These are phyloP conservation scores for Acanthiza pusilla DNA, from an alignment of 2,797 vertebrate species.

Conservation along the genomic window DNA sequence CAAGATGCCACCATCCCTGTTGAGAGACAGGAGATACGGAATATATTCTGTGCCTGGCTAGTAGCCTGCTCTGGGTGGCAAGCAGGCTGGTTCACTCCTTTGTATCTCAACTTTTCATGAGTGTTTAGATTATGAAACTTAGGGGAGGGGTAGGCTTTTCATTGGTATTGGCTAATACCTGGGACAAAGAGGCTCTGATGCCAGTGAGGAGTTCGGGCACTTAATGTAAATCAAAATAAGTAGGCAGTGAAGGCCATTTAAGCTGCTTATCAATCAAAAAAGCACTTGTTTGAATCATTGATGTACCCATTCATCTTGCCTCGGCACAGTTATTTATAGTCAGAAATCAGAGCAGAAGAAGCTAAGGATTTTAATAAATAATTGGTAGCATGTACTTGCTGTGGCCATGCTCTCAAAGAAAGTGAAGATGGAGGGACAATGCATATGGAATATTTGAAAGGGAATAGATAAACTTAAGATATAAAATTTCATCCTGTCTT, in stretches of 20 bases:
- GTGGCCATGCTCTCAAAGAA: background rate
- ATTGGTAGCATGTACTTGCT: background rate
- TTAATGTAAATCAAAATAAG: background rate
- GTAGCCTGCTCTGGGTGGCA: background rate
- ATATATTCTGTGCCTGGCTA: background rate
- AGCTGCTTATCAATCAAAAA: background rate
- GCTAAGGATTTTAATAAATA: conserved; percentile 7
- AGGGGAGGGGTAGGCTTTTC: background rate
- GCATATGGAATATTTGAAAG: background rate
- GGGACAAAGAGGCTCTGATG: background rate
- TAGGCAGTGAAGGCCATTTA: background rate
- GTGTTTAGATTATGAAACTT: background rate
- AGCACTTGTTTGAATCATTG: background rate
- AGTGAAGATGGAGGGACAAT: background rate
- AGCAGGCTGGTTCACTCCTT: background rate
- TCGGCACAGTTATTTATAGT: background rate
- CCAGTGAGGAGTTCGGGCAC: background rate
- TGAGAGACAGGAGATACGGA: background rate
- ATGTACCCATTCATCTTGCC: background rate
- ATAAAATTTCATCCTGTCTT: background rate
- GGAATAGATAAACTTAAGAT: background rate
- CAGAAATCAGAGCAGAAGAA: background rate
- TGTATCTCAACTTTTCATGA: background rate
- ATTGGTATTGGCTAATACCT: background rate
- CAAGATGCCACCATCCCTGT: background rate